phyloP scores from a whole-genome alignment of 2,113 vertebrate species.

The Pica pica region DNA sequence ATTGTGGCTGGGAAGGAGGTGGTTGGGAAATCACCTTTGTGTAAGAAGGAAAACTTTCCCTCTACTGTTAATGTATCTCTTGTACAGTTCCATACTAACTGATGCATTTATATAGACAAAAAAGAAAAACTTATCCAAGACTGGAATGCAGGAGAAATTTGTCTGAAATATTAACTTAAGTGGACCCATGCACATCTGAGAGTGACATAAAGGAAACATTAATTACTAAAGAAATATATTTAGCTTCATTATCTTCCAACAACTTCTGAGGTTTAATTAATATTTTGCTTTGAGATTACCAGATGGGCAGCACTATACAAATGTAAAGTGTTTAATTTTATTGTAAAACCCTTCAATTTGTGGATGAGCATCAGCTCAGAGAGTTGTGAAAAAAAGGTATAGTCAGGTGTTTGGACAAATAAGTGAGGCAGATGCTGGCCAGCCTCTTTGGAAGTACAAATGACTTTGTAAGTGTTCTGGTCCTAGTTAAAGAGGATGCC shows the following conservation, averaged over 20 bases:
- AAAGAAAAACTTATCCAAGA: background rate
- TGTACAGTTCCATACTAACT: background rate
- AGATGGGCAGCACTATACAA: background rate
- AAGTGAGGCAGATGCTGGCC: background rate
- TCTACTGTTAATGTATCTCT: background rate
- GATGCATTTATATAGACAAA: background rate
- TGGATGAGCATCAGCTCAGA: background rate
- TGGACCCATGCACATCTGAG: background rate
- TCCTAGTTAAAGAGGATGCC: background rate
- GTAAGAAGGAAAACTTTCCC: background rate
- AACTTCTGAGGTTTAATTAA: constrained; percentile 2
- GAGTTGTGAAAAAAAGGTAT: background rate
- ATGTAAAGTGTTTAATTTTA: background rate
- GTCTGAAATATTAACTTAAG: background rate
- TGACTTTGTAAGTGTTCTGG: background rate
- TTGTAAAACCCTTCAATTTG: background rate
- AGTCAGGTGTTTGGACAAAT: background rate
- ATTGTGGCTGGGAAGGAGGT: background rate
- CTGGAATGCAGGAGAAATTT: background rate
- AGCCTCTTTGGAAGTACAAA: background rate
- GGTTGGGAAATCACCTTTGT: background rate
- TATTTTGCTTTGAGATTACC: constrained; percentile 19
- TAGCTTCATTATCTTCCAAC: background rate
- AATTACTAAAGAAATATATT: constrained; percentile 3
- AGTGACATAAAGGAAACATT: background rate